These are phyloP conservation scores for Mactromeris polynyma DNA, from an alignment of 2,888 invertebrate species.

Conservation along the genomic window DNA sequence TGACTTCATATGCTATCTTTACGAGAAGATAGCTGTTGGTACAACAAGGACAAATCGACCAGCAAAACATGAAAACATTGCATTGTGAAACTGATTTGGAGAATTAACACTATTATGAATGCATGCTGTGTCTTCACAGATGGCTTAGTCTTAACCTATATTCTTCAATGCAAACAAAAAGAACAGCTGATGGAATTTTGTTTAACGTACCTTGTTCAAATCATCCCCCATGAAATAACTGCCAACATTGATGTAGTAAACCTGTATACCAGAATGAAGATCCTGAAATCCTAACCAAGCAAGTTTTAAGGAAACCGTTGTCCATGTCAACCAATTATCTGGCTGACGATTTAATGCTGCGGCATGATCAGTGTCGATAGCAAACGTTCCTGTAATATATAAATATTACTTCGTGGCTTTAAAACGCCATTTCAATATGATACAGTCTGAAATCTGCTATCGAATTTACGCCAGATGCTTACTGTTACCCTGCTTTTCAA, in stretches of 20 bases:
- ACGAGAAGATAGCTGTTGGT: too few relatives aligned
- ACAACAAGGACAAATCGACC: background rate
- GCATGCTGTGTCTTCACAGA: too few relatives aligned
- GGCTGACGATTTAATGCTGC: conserved; percentile 60
- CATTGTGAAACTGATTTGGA: background rate
- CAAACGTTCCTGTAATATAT: conserved; percentile 69
- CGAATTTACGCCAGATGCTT: too few relatives aligned
- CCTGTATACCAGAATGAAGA: conserved; percentile 62
- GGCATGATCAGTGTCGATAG: conserved; percentile 71
- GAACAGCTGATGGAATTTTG: background rate
- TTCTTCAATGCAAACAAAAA: too few relatives aligned
- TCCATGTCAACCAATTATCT: conserved; percentile 68
- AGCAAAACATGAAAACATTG: background rate
- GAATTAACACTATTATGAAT: too few relatives aligned
- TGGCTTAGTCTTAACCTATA: too few relatives aligned
- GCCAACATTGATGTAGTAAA: conserved; percentile 62
- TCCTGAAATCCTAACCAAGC: conserved; percentile 72
- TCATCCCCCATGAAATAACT: conserved; percentile 61
- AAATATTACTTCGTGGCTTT: too few relatives aligned
- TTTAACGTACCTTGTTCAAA: conserved; percentile 64
- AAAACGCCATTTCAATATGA: too few relatives aligned
- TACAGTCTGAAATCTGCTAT: too few relatives aligned
- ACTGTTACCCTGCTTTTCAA: too few relatives aligned
- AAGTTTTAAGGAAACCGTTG: conserved; percentile 49
- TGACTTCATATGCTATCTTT: too few relatives aligned